These are phyloP conservation scores for Drosophila setifemur DNA, from an alignment of 1,140 invertebrate genomes.

Conservation along the genomic window DNA sequence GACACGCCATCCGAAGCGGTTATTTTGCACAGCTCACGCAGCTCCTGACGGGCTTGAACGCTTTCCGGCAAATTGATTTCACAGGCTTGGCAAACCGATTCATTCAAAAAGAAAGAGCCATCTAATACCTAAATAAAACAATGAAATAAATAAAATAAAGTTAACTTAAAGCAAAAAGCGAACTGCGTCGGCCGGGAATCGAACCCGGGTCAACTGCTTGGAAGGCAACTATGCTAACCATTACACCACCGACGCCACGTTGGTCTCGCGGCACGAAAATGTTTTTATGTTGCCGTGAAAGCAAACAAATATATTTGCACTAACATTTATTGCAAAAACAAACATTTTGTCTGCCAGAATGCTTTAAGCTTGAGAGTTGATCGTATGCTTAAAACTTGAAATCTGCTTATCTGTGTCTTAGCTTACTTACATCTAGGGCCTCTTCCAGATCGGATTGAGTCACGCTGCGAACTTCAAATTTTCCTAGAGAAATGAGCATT, in stretches of 20 bases:
- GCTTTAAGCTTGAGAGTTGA: background rate
- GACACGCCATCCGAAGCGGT: conserved; percentile 86
- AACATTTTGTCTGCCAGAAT: too few relatives aligned
- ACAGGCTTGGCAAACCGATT: conserved; percentile 84
- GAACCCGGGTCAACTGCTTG: conserved; percentile 93
- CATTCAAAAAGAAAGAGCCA: conserved; percentile 84
- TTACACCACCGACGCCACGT: conserved; percentile 87
- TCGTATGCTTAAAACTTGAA: too few relatives aligned
- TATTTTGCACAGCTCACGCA: conserved; percentile 84
- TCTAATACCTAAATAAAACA: conserved; percentile 83
- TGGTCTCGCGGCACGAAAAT: background rate
- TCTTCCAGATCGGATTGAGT: conserved; percentile 57
- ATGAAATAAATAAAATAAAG: background rate
- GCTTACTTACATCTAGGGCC: conserved; percentile 69
- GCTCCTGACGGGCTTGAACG: conserved; percentile 83
- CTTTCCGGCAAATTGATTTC: conserved; percentile 84
- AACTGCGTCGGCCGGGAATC: conserved; percentile 88
- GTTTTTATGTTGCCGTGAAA: conserved; percentile 7
- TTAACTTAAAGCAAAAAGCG: conserved; percentile 20
- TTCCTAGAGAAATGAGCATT: conserved; percentile 32
- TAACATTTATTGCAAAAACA: background rate
- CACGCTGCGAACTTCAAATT: conserved; percentile 60
- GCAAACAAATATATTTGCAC: background rate
- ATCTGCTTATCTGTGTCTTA: background rate
- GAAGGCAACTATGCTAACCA: conserved; percentile 94